Base-by-base conservation (phyloP, 2,797 vertebrate species). In the Hyperoplus lanceolatus region DNA sequence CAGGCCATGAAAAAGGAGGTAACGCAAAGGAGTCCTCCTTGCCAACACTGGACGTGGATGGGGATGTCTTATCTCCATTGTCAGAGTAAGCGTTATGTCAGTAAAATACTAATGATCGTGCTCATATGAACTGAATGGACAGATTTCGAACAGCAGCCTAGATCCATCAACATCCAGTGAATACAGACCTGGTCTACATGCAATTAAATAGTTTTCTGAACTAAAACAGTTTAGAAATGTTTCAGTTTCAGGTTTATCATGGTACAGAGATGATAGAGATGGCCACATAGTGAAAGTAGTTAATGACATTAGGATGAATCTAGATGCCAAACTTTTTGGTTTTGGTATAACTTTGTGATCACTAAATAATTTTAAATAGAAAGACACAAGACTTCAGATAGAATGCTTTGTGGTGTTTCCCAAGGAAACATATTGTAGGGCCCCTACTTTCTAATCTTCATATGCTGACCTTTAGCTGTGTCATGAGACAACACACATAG, bases 1-100 rank as follows among this genome's bases (percentile, higher is more conserved):
- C 91, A 57, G 75, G 92, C 5, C 4, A 0, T 3, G 1, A 29
- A 38, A 62, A 1, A 39, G 8, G 12, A 38, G 36, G 41, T 0
- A 11, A 42, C 38, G 9, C 48, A 29, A 29, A 29, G n/a, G 4
- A 16, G 15, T 42, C 57, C 4, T 48, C 60, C 42, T 76, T 90
- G 73, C 84, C 81, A 48, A 82, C 73, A 1, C 16, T 83, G 18
- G 90, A 83, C 29, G 0, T 48, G 41, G 83, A 84, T 0, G 66
- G 61, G 7, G 70, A 80, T 13, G 0, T 53, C 51, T 66, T 90
- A 11, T 55, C 76, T 13, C 87, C 87, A 0, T 15, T 92, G 18
- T 78, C 87, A 67, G 85, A 84, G 94, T 94, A 63, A 86, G 93
- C 89, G 60, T 29, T 2, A 3, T 53, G 21, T 41, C 3, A 39